phyloP scores from a whole-genome alignment of 2,113 vertebrate species.

The Gobius niger region DNA sequence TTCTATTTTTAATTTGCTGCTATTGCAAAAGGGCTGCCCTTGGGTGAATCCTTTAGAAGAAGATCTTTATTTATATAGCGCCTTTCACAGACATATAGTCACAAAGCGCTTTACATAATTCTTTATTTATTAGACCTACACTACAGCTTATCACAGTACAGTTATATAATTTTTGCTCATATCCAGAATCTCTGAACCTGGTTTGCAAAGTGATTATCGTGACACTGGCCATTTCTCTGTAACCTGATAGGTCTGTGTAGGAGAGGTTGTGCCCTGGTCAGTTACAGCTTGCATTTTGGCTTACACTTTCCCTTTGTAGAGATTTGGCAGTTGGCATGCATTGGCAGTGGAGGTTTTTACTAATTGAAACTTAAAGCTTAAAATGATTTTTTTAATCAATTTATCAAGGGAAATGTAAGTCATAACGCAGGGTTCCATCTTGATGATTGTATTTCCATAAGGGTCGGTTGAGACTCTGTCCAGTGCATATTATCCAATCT shows the following conservation, averaged over 20 bases:
- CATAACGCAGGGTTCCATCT: slow-evolving; percentile 78
- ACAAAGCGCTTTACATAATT: too few species aligned
- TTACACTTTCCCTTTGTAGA: slow-evolving; percentile 53
- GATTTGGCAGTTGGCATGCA: slow-evolving; percentile 32
- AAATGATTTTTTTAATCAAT: slow-evolving; percentile 21
- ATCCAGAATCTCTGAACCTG: slow-evolving; percentile 58
- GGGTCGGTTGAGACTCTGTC: slow-evolving; percentile 75
- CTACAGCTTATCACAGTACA: background rate
- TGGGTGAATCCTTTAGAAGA: too few species aligned
- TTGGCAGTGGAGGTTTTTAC: slow-evolving; percentile 41
- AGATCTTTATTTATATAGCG: too few species aligned
- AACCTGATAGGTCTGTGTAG: slow-evolving; percentile 68
- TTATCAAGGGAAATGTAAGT: slow-evolving; percentile 65
- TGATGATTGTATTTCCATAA: slow-evolving; percentile 71
- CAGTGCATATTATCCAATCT: slow-evolving; percentile 67
- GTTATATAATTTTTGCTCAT: background rate
- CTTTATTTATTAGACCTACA: too few species aligned
- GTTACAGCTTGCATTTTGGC: slow-evolving; percentile 72
- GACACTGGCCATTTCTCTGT: slow-evolving; percentile 71
- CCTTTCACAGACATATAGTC: too few species aligned
- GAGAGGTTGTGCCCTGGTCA: slow-evolving; percentile 75
- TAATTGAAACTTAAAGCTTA: slow-evolving; percentile 24
- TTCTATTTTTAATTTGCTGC: too few species aligned
- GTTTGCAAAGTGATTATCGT: slow-evolving; percentile 75
- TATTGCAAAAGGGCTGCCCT: too few species aligned